phyloP scores from a whole-genome alignment of 2,113 vertebrate species.

The Petrocephalus zakoni region DNA sequence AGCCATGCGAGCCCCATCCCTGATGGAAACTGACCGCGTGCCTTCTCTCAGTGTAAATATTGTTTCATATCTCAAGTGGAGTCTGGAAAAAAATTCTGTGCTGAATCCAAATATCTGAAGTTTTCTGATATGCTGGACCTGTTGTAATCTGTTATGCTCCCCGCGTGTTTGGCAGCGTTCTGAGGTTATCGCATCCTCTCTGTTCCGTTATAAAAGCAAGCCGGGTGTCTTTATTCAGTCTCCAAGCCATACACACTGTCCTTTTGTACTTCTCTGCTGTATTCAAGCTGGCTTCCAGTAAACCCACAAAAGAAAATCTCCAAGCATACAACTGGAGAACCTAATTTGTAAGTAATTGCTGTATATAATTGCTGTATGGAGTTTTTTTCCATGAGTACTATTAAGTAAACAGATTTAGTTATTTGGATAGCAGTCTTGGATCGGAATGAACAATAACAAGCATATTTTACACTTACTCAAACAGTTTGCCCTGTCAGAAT shows the following conservation, averaged over 20 bases:
- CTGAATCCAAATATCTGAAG: not conserved
- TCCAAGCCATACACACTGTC: not conserved
- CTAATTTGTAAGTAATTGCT: not conserved
- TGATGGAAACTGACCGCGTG: not conserved
- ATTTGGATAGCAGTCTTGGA: not conserved
- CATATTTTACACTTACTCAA: not conserved
- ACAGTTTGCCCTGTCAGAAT: not conserved
- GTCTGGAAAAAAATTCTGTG: not conserved
- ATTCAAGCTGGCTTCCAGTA: slow-evolving; percentile 13
- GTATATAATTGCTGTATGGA: not conserved
- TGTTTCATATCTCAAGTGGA: not conserved
- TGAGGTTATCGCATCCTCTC: not conserved
- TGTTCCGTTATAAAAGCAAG: not conserved
- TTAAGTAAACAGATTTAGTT: not conserved
- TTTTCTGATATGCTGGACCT: slow-evolving; percentile 23
- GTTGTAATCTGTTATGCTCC: not conserved
- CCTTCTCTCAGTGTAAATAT: slow-evolving; percentile 2
- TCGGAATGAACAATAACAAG: not conserved
- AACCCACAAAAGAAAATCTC: slow-evolving; percentile 23
- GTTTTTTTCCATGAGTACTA: not conserved
- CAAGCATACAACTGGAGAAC: slow-evolving; percentile 26
- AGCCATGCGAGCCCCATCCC: not conserved
- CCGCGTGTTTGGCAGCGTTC: not conserved
- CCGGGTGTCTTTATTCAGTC: not conserved
- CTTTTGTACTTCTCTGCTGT: not conserved